Base-by-base conservation (phyloP, 2,113 vertebrate genomes). In the Erinaceus europaeus region DNA sequence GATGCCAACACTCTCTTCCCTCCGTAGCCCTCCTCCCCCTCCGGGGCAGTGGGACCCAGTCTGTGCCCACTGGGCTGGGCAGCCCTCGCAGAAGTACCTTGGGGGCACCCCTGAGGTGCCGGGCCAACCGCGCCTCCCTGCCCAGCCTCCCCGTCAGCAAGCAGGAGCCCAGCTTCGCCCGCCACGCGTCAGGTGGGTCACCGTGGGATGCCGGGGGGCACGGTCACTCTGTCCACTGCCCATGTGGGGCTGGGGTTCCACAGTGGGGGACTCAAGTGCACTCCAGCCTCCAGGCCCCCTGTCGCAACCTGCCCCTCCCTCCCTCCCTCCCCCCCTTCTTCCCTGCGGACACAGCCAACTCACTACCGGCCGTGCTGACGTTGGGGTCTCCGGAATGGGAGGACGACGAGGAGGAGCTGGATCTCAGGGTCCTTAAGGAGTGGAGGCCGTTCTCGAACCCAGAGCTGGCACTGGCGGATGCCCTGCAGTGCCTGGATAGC, bases 161-260 rank as follows among this genome's bases (percentile, higher is more conserved):
- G 38, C 80, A 86, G 32, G 90, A 90, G 27, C 80, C 83, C 55
- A 62, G 82, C 34, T 89, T 95, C 40, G 73, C 85, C 1, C 88
- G 64, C 6, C 96, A 89, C 0, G 89, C 94, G 5, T 97, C 97
- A 93, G 97, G 97, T 97, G 72, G 93, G 95, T 25, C 20, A 48
- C 38, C 23, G 52, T 57, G 55, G 25, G 25, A 9, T 20, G 11
- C 25, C 25, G 23, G 20, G 55, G 25, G 9, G 52, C 18, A 53
- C 14, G 18, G 52, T 23, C 23, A 23, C 52, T n/a, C n/a, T 53
- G 52, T 53, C 52, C 14, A 23, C 23, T 17, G 52, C 52, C 52
- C 52, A 20, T 17, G 50, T 52, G 50, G 9, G 9, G 50, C n/a
- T n/a, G n/a, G n/a, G n/a, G n/a, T n/a, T n/a, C n/a, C n/a, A n/a